Evolutionary conservation across 2,888 invertebrate species (phyloP).

Genomic region (Morpho helenor): DNA sequence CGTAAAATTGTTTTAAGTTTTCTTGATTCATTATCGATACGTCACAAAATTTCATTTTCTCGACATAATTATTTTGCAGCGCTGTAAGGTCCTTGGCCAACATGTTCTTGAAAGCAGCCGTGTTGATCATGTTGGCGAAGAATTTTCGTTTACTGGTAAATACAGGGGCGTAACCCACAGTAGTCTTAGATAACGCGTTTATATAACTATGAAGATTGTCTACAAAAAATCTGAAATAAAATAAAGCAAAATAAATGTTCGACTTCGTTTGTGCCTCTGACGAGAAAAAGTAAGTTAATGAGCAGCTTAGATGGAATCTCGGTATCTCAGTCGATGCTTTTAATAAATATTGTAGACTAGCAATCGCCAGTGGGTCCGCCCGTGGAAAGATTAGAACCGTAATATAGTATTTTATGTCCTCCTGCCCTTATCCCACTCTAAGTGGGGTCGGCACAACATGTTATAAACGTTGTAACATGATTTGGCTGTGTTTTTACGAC

Average conservation of each 20-base stretch:
- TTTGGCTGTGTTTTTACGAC: too few species aligned
- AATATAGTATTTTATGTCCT: too few species aligned
- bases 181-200: slow-evolving; percentile 55
- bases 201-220: slow-evolving; percentile 51
- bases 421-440: too few species aligned
- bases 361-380: too few species aligned
- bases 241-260: slow-evolving; percentile 17
- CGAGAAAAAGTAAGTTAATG: too few species aligned
- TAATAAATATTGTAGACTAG: neutral
- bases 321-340: too few species aligned
- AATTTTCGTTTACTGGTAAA: slow-evolving; percentile 60
- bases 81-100: slow-evolving; percentile 45
- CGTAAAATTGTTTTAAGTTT: slow-evolving; percentile 46
- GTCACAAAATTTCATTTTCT: slow-evolving; percentile 57
- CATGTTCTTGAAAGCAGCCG: slow-evolving; percentile 49
- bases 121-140: slow-evolving; percentile 57
- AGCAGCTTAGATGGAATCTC: too few species aligned
- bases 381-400: too few species aligned
- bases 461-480: too few species aligned
- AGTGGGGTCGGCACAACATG: too few species aligned
- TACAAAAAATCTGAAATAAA: slow-evolving; percentile 42
- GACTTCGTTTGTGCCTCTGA: too few species aligned
- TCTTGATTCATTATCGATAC: slow-evolving; percentile 43
- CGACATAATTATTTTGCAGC: slow-evolving; percentile 36
- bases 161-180: slow-evolving; percentile 53